Percentiles rank a stretch among this genome's conserved stretches.
Evolutionary conservation across 2,113 vertebrate genomes (phyloP).

Genomic region (Sapayoa aenigma): DNA sequence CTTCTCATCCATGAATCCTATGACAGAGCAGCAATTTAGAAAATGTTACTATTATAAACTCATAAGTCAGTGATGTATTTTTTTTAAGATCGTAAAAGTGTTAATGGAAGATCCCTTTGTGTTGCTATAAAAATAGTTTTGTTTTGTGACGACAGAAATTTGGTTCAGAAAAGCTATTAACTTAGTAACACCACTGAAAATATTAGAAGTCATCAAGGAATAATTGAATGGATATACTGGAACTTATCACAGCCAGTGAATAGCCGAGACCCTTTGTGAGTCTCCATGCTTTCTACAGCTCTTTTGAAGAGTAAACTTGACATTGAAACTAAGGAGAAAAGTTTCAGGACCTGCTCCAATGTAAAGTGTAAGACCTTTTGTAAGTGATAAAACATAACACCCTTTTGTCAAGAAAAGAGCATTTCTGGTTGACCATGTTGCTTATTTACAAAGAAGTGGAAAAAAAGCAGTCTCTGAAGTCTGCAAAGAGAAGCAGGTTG

Average conservation of each 20-base stretch:
- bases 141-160: background rate
- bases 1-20: background rate
- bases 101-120: background rate
- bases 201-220: background rate
- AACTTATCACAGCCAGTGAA: background rate
- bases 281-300: background rate
- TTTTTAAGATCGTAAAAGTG: background rate
- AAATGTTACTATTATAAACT: background rate
- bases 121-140: background rate
- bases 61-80: background rate
- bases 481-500: background rate
- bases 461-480: background rate
- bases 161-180: slow-evolving; percentile 3
- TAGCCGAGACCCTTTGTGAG: background rate
- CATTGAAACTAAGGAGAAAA: background rate
- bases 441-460: background rate
- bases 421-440: background rate
- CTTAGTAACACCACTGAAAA: background rate
- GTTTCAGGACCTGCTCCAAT: background rate
- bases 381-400: background rate
- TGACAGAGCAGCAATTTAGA: background rate
- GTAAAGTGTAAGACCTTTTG: background rate
- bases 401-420: background rate
- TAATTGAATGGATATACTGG: background rate
- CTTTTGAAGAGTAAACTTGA: background rate